Evolutionary conservation across 2,797 vertebrate species (phyloP).

Genomic region (Petrocephalus schoutedeni): DNA sequence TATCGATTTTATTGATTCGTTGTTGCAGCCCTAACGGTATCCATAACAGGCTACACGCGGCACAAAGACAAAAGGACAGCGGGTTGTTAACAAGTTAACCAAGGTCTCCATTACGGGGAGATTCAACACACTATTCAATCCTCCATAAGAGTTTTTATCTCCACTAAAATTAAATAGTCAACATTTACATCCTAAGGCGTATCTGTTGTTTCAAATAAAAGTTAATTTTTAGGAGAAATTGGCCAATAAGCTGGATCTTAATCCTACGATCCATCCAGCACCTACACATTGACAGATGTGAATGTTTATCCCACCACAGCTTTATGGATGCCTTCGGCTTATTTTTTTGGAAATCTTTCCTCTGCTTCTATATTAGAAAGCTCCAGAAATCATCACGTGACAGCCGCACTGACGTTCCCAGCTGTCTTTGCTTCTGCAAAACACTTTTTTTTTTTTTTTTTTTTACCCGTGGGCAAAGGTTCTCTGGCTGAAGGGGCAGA

Average conservation of each 20-base stretch:
- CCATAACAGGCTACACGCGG: background rate
- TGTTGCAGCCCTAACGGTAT: background rate
- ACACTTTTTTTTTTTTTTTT: background rate
- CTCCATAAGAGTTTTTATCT: background rate
- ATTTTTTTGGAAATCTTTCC: background rate
- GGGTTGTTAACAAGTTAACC: background rate
- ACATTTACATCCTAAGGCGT: background rate
- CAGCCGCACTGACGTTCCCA: background rate
- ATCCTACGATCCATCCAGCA: background rate
- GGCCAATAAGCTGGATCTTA: background rate
- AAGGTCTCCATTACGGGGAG: background rate
- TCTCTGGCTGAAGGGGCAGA: background rate
- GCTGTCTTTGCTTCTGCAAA: background rate
- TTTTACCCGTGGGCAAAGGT: background rate
- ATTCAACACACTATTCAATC: background rate
- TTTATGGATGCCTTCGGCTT: slow-evolving; percentile 2
- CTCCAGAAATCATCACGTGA: background rate
- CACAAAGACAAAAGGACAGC: background rate
- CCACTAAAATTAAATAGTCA: background rate
- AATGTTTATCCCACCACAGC: background rate
- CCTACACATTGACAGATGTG: slow-evolving; percentile 1
- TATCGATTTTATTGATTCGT: no score
- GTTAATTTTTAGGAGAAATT: background rate
- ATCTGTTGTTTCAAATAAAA: slow-evolving; percentile 1
- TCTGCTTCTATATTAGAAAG: slow-evolving; percentile 1